These are phyloP conservation scores for Panurus biarmicus DNA, from an alignment of 2,113 vertebrate species.

Conservation along the genomic window DNA sequence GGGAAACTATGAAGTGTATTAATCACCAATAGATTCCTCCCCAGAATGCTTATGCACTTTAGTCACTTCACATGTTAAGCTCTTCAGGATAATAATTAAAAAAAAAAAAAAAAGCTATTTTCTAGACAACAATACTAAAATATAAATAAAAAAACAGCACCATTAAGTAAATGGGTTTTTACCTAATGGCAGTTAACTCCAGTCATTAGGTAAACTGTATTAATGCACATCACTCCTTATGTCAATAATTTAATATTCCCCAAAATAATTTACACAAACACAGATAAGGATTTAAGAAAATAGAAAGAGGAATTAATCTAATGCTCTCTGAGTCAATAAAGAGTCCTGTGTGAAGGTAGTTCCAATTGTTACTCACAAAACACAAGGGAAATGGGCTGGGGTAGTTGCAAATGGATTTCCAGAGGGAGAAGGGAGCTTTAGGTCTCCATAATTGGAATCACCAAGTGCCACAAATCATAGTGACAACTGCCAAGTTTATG, in stretches of 20 bases:
- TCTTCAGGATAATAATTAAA: conserved; percentile 4
- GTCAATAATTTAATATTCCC: conserved; percentile 56
- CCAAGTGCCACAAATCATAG: conserved; percentile 8
- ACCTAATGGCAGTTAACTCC: conserved; percentile 25
- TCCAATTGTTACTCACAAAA: background rate
- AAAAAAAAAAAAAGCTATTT: conserved; percentile 23
- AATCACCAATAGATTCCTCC: background rate
- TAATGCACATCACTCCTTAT: conserved; percentile 22
- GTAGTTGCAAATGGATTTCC: background rate
- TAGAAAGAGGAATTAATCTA: conserved; percentile 35
- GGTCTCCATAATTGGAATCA: conserved; percentile 11
- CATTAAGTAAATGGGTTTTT: conserved; percentile 59
- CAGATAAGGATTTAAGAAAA: conserved; percentile 38
- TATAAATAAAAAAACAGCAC: conserved; percentile 42
- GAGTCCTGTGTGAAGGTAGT: background rate
- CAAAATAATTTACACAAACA: conserved; percentile 43
- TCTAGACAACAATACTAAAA: conserved; percentile 13
- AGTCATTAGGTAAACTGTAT: conserved; percentile 44
- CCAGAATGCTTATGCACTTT: background rate
- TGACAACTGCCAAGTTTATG: conserved; percentile 27
- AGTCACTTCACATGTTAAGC: background rate
- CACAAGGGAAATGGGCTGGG: background rate
- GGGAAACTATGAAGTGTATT: background rate
- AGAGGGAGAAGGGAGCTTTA: background rate
- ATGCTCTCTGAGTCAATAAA: conserved; percentile 25